Evolutionary conservation across 1,140 invertebrate species (phyloP).

Genomic region (Brachionus manjavacas): DNA sequence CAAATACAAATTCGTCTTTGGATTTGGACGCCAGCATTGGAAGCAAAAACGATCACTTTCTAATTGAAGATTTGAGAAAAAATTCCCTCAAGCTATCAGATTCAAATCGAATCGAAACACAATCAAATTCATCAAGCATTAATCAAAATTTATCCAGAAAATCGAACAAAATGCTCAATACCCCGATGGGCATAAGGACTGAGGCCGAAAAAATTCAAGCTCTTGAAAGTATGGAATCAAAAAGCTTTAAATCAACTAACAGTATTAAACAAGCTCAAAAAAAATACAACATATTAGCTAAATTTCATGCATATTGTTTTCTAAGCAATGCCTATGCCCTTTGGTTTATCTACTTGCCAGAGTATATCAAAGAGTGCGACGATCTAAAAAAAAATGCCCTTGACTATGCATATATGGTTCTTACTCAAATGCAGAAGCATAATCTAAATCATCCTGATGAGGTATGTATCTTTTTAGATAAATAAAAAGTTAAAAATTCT

Average conservation of each 20-base stretch:
- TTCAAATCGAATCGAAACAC: slow-evolving; percentile 16
- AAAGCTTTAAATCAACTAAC: background rate
- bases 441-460: slow-evolving; percentile 80
- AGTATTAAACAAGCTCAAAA: slow-evolving; percentile 6
- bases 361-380: slow-evolving; percentile 62
- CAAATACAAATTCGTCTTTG: background rate
- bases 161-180: background rate
- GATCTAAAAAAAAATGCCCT: slow-evolving; percentile 72
- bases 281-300: background rate
- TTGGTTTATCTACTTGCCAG: slow-evolving; percentile 92
- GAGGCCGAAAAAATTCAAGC: slow-evolving; percentile 16
- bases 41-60: background rate
- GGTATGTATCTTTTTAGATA: slow-evolving; percentile 57
- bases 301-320: slow-evolving; percentile 52
- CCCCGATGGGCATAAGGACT: slow-evolving; percentile 18
- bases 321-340: slow-evolving; percentile 68
- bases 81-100: background rate
- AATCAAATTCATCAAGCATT: slow-evolving; percentile 30
- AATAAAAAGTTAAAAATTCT: background rate
- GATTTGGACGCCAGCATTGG: background rate
- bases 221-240: background rate
- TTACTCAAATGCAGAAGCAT: slow-evolving; percentile 75
- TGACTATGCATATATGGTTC: slow-evolving; percentile 75
- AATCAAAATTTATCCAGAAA: background rate
- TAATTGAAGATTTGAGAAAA: background rate